Conservation (phyloP, 2,888 invertebrate species). For the Helleia helle region DNA sequence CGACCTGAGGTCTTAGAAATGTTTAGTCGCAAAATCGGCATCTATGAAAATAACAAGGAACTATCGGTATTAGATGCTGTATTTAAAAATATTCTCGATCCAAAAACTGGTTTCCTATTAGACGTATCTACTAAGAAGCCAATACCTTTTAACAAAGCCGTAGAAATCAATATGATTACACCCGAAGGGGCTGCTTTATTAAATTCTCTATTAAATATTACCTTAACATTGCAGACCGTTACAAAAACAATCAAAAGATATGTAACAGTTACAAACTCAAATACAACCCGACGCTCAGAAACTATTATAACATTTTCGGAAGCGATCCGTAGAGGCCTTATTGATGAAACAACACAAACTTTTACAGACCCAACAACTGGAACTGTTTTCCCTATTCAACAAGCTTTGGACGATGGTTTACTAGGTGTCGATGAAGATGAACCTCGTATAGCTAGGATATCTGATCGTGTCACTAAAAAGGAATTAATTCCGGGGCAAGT, state of each 20-base stretch:
- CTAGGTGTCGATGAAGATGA: slow-evolving; percentile 76
- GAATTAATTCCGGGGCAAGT: slow-evolving; percentile 61
- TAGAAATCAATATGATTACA: slow-evolving; percentile 87
- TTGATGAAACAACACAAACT: slow-evolving; percentile 84
- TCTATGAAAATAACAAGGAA: slow-evolving; percentile 83
- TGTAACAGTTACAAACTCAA: slow-evolving; percentile 82
- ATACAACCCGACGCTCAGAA: slow-evolving; percentile 70
- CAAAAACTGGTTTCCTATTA: slow-evolving; percentile 88
- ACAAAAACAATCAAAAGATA: slow-evolving; percentile 88
- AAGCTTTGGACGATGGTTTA: slow-evolving; percentile 83
- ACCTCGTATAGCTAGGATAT: slow-evolving; percentile 48
- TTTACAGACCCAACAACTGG: slow-evolving; percentile 85
- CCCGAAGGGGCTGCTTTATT: slow-evolving; percentile 90
- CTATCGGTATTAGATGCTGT: slow-evolving; percentile 91
- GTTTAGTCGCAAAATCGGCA: slow-evolving; percentile 87
- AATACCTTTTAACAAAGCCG: slow-evolving; percentile 88
- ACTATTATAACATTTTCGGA: slow-evolving; percentile 83
- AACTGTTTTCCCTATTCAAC: slow-evolving; percentile 81
- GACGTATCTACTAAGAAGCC: slow-evolving; percentile 81
- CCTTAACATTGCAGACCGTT: slow-evolving; percentile 89
- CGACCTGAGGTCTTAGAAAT: slow-evolving; percentile 91
- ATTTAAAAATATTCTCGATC: slow-evolving; percentile 88
- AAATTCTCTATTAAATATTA: slow-evolving; percentile 89
- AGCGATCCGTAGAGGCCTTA: slow-evolving; percentile 83
- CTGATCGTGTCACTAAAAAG: slow-evolving; percentile 49